Base-by-base conservation (phyloP, 1,140 invertebrate genomes). In the Diorhabda sublineata region DNA sequence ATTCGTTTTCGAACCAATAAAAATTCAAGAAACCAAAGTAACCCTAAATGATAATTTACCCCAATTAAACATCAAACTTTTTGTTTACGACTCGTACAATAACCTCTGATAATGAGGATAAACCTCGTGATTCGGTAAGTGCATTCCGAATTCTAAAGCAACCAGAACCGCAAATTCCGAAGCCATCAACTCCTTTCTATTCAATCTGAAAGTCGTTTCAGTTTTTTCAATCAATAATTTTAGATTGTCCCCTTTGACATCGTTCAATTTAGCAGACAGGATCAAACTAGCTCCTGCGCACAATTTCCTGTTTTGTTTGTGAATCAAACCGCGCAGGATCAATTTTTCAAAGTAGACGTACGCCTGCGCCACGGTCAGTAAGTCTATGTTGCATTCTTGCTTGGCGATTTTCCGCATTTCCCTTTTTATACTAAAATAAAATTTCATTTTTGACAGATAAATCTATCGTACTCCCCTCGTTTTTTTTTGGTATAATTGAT, bases 261-360 rank as follows among this genome's bases (percentile, higher is more conserved):
- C 97, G 81, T 98, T 98, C 68, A 99, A 86, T 83, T 99, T 99
- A 52, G 96, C 95, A 45, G 95, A 94, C 3, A 99, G 83, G 9
- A 98, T 82, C 58, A 99, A 85, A 83, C 96, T 97, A 42, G 96
- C 96, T 62, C 95, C 96, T 59, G 96, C 96, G 82, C 95, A 97
- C 45, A 97, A 84, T 83, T 98, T 98, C 42, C 96, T 86, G 78
- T 98, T 98, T 79, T 92, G 90, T 83, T 98, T 99, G 75, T 95
- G 97, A 9, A 99, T 94, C 52, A 97, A 82, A 80, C 93, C 94
- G 69, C 91, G 90, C 56, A 98, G 83, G 77, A 98, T 96, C 4
- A 99, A 84, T 79, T 97, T 97, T 82, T 99, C 97, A 85, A 98
- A 98, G 82, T 97, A 98, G 43, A 98, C 96, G 81, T 98, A 98